Evolutionary conservation across 2,113 vertebrate genomes (phyloP).

Genomic region (Paratilapia polleni): DNA sequence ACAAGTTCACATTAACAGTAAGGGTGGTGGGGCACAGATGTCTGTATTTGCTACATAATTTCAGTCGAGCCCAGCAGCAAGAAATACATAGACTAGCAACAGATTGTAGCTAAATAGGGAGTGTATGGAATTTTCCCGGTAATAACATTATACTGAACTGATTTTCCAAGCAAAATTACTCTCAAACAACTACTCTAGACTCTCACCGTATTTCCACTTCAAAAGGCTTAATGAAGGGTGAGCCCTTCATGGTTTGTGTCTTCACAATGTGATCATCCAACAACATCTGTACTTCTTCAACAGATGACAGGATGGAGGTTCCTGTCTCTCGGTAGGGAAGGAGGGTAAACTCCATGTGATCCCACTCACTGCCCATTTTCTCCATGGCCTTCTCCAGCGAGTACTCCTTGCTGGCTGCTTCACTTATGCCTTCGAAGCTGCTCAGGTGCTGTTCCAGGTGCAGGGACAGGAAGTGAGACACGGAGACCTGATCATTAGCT

Average conservation of each 20-base stretch:
- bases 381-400: conserved; percentile 87
- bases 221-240: conserved; percentile 87
- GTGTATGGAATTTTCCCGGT: background rate
- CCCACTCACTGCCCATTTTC: conserved; percentile 87
- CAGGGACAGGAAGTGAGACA: conserved; percentile 84
- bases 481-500: conserved; percentile 71
- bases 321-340: conserved; percentile 85
- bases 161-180: background rate
- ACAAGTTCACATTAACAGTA: conserved; percentile 5
- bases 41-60: background rate
- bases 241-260: conserved; percentile 90
- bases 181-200: background rate
- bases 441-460: conserved; percentile 81
- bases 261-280: conserved; percentile 91
- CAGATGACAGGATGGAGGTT: conserved; percentile 85
- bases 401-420: conserved; percentile 87
- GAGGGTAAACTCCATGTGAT: conserved; percentile 83
- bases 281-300: conserved; percentile 89
- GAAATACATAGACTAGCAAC: background rate
- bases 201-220: conserved; percentile 85
- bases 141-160: background rate
- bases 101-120: background rate
- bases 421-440: conserved; percentile 84
- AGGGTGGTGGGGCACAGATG: background rate
- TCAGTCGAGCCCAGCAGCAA: background rate